phyloP scores from a whole-genome alignment of 2,113 vertebrate genomes.

The Neolamprologus kungweensis region DNA sequence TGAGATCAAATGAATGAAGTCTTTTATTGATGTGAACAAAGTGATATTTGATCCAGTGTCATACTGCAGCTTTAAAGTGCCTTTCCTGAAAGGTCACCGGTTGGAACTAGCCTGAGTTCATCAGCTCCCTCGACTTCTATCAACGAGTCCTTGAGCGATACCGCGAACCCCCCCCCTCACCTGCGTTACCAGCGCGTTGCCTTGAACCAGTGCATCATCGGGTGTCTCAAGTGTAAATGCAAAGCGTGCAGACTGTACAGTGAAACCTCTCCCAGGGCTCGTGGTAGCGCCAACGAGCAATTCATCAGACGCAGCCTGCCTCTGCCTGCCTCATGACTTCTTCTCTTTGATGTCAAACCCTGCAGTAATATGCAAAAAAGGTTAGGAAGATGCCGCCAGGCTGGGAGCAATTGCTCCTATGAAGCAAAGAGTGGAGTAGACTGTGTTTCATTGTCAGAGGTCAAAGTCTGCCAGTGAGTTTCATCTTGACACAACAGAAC shows the following conservation, averaged over 20 bases:
- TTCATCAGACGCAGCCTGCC: background rate
- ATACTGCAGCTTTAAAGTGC: background rate
- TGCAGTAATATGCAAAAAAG: constrained; percentile 35
- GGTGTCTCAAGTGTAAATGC: background rate
- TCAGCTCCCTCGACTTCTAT: background rate
- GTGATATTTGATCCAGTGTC: background rate
- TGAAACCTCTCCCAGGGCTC: background rate
- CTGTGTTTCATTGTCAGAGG: background rate
- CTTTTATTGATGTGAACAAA: background rate
- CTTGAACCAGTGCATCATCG: background rate
- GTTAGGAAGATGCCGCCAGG: background rate
- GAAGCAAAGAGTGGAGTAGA: background rate
- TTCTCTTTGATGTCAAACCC: constrained; percentile 20
- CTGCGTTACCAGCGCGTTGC: rapidly evolving
- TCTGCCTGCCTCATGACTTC: background rate
- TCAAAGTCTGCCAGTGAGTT: background rate
- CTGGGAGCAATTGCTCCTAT: background rate
- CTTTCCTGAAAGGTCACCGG: background rate
- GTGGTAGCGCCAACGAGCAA: background rate
- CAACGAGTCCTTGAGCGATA: background rate
- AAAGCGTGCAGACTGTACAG: background rate
- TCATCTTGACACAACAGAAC: too few relatives aligned
- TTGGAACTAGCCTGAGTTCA: background rate
- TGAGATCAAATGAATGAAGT: background rate
- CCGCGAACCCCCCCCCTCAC: rapidly evolving